These are phyloP conservation scores for Dicroscelio sp. DNA, from an alignment of 2,888 invertebrate genomes.

Conservation along the genomic window DNA sequence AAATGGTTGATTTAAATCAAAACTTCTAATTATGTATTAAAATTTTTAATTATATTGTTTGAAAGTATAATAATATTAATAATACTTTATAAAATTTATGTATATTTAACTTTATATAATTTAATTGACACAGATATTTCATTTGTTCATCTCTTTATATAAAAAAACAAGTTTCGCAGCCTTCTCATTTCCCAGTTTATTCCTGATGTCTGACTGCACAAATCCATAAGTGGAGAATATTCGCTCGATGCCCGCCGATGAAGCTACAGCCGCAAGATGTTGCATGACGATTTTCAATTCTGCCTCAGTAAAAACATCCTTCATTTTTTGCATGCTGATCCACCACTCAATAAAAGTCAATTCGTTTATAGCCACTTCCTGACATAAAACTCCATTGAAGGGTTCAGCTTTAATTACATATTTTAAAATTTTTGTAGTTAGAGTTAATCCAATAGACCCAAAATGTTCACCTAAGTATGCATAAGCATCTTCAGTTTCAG, in stretches of 20 bases:
- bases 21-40: too few species aligned
- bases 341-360: constrained; percentile 5
- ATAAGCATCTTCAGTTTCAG: constrained; percentile 5
- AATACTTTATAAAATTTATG: too few species aligned
- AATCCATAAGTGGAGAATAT: constrained; percentile 27
- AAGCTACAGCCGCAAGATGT: constrained; percentile 17
- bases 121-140: too few species aligned
- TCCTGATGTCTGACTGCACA: constrained; percentile 3
- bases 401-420: constrained; percentile 4
- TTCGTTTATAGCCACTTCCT: neutral
- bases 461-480: neutral
- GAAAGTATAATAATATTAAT: too few species aligned
- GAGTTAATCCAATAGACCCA: neutral
- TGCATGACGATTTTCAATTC: neutral
- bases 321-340: constrained; percentile 7
- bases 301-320: neutral
- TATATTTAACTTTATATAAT: too few species aligned
- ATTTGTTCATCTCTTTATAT: too few species aligned
- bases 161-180: constrained; percentile 11
- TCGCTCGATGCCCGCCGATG: constrained; percentile 12
- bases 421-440: constrained; percentile 27
- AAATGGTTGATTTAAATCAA: too few species aligned
- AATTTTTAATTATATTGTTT: too few species aligned
- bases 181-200: neutral
- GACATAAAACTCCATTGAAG: neutral